Conservation (phyloP, 2,888 invertebrate species). For the Rhorus exstirpatorius region DNA sequence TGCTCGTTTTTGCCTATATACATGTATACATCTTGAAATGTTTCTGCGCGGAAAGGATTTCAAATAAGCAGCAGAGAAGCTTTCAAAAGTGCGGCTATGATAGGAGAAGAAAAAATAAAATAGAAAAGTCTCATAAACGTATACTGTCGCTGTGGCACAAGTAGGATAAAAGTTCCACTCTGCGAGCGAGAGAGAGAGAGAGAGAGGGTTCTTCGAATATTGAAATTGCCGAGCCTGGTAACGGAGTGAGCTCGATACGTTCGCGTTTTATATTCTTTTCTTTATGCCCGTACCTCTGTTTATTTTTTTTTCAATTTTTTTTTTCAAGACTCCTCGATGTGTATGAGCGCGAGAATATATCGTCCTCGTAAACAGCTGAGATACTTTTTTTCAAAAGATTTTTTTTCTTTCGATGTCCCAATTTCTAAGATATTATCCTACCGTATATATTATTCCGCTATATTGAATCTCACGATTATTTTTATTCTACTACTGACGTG, state of each 20-base stretch:
- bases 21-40: too few species aligned
- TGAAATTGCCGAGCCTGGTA: constrained; percentile 47
- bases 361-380: too few species aligned
- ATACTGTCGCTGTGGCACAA: not conserved
- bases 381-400: too few species aligned
- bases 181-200: not conserved
- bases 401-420: too few species aligned
- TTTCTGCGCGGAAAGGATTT: too few species aligned
- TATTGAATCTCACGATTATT: too few species aligned
- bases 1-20: too few species aligned
- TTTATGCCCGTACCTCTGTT: constrained; percentile 24
- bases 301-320: constrained; percentile 12
- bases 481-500: too few species aligned
- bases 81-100: constrained; percentile 4
- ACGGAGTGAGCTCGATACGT: constrained; percentile 43
- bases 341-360: too few species aligned
- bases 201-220: not conserved
- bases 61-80: constrained; percentile 9
- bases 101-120: constrained; percentile 9
- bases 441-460: too few species aligned
- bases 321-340: too few species aligned
- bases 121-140: not conserved
- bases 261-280: constrained; percentile 9
- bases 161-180: not conserved
- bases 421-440: too few species aligned